Evolutionary conservation across 2,113 vertebrate species (phyloP).

Genomic region (Ondatra zibethicus): DNA sequence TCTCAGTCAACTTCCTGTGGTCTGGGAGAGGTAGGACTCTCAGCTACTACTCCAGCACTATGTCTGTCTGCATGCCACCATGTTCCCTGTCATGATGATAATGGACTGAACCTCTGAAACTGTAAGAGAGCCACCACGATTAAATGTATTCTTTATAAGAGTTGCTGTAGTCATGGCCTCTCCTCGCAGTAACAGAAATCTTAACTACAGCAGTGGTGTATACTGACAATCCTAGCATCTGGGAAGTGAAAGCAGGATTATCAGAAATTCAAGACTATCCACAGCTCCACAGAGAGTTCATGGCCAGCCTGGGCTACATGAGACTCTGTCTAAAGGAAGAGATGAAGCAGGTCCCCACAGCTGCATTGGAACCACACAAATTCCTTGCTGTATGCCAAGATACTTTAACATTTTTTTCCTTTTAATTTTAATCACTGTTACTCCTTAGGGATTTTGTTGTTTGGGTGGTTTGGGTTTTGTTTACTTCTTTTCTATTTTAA

Average conservation of each 20-base stretch:
- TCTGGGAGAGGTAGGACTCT: not conserved
- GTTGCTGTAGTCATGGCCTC: not conserved
- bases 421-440: not conserved
- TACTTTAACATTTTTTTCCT: not conserved
- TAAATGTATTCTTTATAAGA: not conserved
- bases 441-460: not conserved
- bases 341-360: not conserved
- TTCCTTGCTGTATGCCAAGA: slow-evolving; percentile 2
- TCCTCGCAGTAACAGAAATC: not conserved
- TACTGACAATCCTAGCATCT: not conserved
- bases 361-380: not conserved
- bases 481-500: not conserved
- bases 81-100: not conserved
- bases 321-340: not conserved
- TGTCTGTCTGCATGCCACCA: not conserved
- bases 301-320: not conserved
- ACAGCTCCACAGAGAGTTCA: not conserved
- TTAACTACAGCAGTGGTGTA: not conserved
- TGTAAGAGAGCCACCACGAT: not conserved
- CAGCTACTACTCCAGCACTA: not conserved
- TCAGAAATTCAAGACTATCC: not conserved
- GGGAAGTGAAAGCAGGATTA: not conserved
- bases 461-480: not conserved
- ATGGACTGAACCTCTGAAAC: not conserved
- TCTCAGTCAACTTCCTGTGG: not conserved